Base-by-base conservation (phyloP, 2,113 vertebrate genomes). In the Neotoma lepida region DNA sequence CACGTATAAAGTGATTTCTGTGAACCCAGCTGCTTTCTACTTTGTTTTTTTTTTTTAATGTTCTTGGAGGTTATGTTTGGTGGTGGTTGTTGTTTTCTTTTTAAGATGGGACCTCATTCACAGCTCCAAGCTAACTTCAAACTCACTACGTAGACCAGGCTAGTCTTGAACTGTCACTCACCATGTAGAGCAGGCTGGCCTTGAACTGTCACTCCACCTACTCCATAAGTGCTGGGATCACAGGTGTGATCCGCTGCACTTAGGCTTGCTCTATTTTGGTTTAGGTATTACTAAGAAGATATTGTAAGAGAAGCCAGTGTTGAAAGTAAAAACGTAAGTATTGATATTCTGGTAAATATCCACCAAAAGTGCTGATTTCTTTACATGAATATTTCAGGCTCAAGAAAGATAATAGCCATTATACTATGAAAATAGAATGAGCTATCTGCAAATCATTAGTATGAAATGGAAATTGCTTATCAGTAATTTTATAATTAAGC, bases 361-460 rank as follows among this genome's bases (percentile, higher is more conserved):
- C 9, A 76, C 20, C 74, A 61, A 87, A 94, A 85, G 39, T 24
- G 44, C 4, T 58, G 30, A 88, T 78, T 90, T 77, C 39, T 54
- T 90, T 92, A 92, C 56, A 24, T 71, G 64, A 92, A 18, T 80
- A 95, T 77, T 95, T 93, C 66, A 46, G 35, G 12, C 49, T 26
- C 64, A 90, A 84, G 44, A 86, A 86, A 90, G 89, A 96, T 63
- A 58, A 95, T 9, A 91, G 46, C 20, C 56, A 82, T 77, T 90
- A 86, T 22, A 88, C 56, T 89, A 84, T 78, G 74, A 95, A 89
- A 80, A 81, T 2, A 80, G 9, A 70, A 90, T 20, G 28, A 91
- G 49, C 30, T 91, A 77, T 61, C 56, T 71, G 51, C 41, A 81
- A 97, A 92, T 93, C 35, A 77, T 78, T 93, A 89, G 39, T n/a